Base-by-base conservation (phyloP, 2,113 vertebrate species). In the Lagopus leucura region DNA sequence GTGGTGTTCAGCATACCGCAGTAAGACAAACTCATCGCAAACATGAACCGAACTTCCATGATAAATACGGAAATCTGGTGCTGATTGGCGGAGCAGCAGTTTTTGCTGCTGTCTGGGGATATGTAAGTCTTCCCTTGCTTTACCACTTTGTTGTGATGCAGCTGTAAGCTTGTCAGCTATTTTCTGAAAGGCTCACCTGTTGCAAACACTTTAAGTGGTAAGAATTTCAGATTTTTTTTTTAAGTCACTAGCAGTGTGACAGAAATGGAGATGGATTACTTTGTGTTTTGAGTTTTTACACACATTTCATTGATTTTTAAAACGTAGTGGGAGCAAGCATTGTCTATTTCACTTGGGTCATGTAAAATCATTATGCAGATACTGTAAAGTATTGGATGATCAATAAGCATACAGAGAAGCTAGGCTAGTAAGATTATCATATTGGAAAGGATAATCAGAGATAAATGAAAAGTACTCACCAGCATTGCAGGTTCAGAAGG, bases 41-140 rank as follows among this genome's bases (percentile, higher is more conserved):
- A 82, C 10, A 89, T 5, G 88, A 81, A 50, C 96, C 96, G 2
- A 32, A 89, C 94, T 98, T 98, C 86, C 98, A 98, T 12, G 98
- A 98, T 38, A 97, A 98, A 42, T 98, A 98, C 0, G 98, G 98
- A 32, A 98, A 96, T 80, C 47, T 96, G 21, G 18, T 98, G 36
- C 97, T 98, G 28, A 79, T 97, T 2, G 84, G 95, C 8, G 98
- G 98, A 89, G 36, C 80, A 0, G 5, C 72, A 4, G 61, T 97
- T 84, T 98, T 95, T 90, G 10, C 93, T 32, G 1, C 94, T 58
- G 30, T 96, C 54, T 98, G 98, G 98, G 13, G 20, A 71, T 98
- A 98, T 22, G 98, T 98, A 97, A 98, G 98, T 98, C 48, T 22
- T 86, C 25, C 61, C 7, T 71, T 73, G 47, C 76, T 42, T 20